Evolutionary conservation across 1,140 invertebrate species (phyloP).

Genomic region (Maconellicoccus hirsutus): DNA sequence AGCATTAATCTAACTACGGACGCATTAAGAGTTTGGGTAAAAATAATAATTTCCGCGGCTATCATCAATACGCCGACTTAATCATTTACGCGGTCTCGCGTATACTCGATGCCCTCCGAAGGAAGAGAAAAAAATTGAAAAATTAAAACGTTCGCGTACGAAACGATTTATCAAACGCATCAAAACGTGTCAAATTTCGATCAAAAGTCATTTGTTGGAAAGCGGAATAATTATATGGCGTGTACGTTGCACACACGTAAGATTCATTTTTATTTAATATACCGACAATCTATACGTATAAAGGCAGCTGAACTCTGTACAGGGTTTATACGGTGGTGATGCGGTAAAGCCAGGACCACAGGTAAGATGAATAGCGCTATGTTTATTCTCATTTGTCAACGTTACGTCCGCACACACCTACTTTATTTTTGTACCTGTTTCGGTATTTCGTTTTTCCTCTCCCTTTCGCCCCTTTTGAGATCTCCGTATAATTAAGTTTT

Average conservation of each 20-base stretch:
- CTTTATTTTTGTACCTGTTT: conserved; percentile 20
- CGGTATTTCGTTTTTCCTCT: neutral
- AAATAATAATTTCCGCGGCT: neutral
- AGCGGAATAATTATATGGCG: conserved; percentile 11
- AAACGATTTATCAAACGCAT: conserved; percentile 5
- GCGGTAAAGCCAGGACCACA: neutral
- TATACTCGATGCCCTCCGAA: neutral
- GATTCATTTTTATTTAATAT: conserved; percentile 12
- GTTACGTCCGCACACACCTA: conserved; percentile 13
- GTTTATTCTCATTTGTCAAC: conserved; percentile 5
- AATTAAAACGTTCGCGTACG: conserved; percentile 13
- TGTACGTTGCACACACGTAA: neutral
- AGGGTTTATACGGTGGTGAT: too few species aligned
- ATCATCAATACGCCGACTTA: neutral
- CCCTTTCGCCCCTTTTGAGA: neutral
- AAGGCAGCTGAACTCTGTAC: conserved; percentile 17
- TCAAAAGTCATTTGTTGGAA: conserved; percentile 20
- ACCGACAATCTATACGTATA: neutral
- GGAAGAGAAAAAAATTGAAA: conserved; percentile 6
- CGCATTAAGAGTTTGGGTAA: neutral
- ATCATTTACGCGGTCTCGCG: neutral
- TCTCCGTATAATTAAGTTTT: conserved; percentile 13
- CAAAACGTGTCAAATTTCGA: conserved; percentile 18
- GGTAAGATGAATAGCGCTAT: neutral
- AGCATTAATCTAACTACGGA: neutral